Evolutionary conservation across 2,797 vertebrate species (phyloP), one percentile per base, ranked within the genome.

Genomic region (Rhodeus uyekii): DNA sequence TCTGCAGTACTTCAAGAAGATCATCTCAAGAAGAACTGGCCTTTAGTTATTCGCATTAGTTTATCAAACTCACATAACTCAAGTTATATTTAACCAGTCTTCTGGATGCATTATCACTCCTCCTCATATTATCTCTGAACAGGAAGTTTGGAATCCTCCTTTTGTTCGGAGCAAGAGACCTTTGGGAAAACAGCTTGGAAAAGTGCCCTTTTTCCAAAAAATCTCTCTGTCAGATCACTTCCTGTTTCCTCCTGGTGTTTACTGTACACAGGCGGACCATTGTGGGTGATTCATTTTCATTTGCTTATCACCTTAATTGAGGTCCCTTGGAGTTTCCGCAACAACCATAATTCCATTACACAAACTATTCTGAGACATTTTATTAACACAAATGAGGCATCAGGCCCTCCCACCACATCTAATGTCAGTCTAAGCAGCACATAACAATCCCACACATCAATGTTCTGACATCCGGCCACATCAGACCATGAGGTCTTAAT

Each of bases 251-350:
- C 68, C 85, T 77, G 8, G 77, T 90, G 92, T 93, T 92, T 91
- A 91, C 90, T 48, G 89, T 90, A 92, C 89, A 72, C 85, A 63
- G 84, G 84, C 87, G 63, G 87, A 76, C 50, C 83, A 90, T 91
- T 89, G 90, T 89, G 83, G 75, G 83, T 67, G 78, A 92, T 94
- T 93, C 90, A 91, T 94, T 95, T 93, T 90, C 78, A 90, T 93
- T 92, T 89, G 88, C 91, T 93, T 94, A 94, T 95, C 93, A 87
- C 83, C 77, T 65, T 94, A 94, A 95, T 92, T 92, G 92, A 92
- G 90, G 91, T 89, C 90, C 87, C 87, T 85, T 80, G 64, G 86
- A 89, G 85, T 89, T 88, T 87, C 88, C 16, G 87, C 85, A 87
- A 86, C 83, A 73, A 82, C 85, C 68, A 38, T 91, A 89, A 94